Percentiles rank a stretch among this genome's conserved stretches.
Evolutionary conservation across 2,888 invertebrate genomes (phyloP).

Genomic region (Cataglyphis rosenhaueri): DNA sequence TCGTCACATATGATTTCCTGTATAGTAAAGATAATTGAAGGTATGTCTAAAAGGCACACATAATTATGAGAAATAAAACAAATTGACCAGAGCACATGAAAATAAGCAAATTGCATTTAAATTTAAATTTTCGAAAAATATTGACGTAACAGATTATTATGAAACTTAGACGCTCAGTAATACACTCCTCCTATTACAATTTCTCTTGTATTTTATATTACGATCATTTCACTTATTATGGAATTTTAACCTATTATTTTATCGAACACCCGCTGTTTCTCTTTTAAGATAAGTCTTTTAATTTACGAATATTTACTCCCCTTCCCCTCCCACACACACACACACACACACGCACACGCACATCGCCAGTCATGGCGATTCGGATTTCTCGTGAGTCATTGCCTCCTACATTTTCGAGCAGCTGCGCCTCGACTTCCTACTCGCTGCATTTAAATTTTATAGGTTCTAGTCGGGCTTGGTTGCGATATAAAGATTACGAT

Average conservation of each 20-base stretch:
- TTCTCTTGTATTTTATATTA: not conserved
- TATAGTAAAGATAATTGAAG: conserved; percentile 1
- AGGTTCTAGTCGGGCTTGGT: not conserved
- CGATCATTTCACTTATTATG: not conserved
- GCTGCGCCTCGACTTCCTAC: conserved; percentile 54
- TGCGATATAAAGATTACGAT: not conserved
- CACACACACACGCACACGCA: too few relatives aligned
- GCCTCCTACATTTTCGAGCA: conserved; percentile 63
- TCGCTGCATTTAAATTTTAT: conserved; percentile 66
- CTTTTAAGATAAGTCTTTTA: conserved; percentile 50
- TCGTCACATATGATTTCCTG: not conserved
- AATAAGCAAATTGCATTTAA: not conserved
- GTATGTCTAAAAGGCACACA: not conserved
- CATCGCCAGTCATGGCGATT: conserved; percentile 59
- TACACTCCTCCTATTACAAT: not conserved
- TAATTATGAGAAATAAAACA: not conserved
- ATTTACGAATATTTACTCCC: conserved; percentile 8
- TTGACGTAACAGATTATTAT: not conserved
- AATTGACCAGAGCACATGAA: not conserved
- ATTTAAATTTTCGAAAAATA: not conserved
- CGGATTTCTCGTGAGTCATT: conserved; percentile 66
- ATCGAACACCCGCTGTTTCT: not conserved
- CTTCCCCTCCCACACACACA: not conserved
- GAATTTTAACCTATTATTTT: not conserved
- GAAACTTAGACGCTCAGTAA: not conserved